Evolutionary conservation across 1,140 invertebrate species (phyloP).

Genomic region (Euura saliciscinereae): DNA sequence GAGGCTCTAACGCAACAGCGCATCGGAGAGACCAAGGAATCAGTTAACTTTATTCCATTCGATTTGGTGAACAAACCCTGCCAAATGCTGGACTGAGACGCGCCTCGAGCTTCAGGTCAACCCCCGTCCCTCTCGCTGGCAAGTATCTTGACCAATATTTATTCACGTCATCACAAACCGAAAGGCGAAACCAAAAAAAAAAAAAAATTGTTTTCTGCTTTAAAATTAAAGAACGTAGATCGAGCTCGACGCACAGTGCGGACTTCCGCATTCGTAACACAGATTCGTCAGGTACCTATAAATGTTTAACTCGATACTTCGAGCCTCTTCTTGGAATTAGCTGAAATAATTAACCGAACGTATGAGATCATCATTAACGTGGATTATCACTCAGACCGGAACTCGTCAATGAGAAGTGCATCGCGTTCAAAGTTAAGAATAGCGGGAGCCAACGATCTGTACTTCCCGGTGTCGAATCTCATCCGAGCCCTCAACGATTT

Average conservation of each 20-base stretch:
- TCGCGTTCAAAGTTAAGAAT: not conserved
- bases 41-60: slow-evolving; percentile 34
- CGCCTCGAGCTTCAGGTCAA: slow-evolving; percentile 16
- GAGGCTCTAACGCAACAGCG: slow-evolving; percentile 29
- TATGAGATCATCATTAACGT: not conserved
- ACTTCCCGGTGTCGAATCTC: not conserved
- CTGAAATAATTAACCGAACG: not conserved
- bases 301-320: not conserved
- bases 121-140: slow-evolving; percentile 20
- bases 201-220: slow-evolving; percentile 15
- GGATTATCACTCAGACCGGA: not conserved
- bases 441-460: not conserved
- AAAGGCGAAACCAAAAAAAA: slow-evolving; percentile 9
- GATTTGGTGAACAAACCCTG: slow-evolving; percentile 30
- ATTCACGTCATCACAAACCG: slow-evolving; percentile 20
- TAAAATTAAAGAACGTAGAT: slow-evolving; percentile 13
- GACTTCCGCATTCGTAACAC: slow-evolving; percentile 31
- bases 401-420: not conserved
- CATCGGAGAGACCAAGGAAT: slow-evolving; percentile 24
- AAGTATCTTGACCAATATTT: slow-evolving; percentile 26
- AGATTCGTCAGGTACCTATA: slow-evolving; percentile 22
- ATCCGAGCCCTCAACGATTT: not conserved
- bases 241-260: slow-evolving; percentile 12
- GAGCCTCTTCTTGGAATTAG: not conserved
- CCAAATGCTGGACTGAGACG: slow-evolving; percentile 36